Evolutionary conservation across 2,888 invertebrate genomes (phyloP), one percentile per base, ranked within the genome.

Genomic region (Teleogryllus oceanicus): DNA sequence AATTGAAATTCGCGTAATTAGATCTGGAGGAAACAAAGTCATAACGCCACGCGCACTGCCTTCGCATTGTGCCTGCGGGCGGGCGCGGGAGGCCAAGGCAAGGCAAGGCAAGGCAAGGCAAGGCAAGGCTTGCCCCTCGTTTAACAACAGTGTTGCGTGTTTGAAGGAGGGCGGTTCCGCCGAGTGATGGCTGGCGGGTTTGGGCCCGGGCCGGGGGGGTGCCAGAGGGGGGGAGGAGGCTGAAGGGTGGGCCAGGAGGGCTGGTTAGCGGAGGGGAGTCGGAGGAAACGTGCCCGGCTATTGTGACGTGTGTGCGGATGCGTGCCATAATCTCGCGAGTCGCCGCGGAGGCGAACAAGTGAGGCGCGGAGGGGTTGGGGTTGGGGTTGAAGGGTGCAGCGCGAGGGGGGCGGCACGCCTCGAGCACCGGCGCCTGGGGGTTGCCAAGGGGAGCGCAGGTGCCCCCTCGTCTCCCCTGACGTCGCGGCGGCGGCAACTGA

Each of bases 1-100:
- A 62, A 62, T 62, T 62, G 62, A 62, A 62, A 62, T 62, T 16
- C 62, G 13, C 62, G 62, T 62, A 62, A 62, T 62, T 62, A 62
- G 62, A 62, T 62, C 62, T 62, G 62, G 62, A 62, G 62, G 62
- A 62, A 62, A 62, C 62, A 62, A 62, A 62, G 62, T 62, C 62
- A 62, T 62, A 62, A 62, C 62, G 62, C 62, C 62, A 62, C n/a
- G 62, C 62, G n/a, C 62, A 62, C 62, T 62, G 62, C 62, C 16
- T 16, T 62, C 62, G n/a, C 62, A n/a, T 62, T 62, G 62, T 62
- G 62, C 62, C 62, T 62, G 13, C 4, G 62, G 62, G 62, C 62
- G 62, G 62, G 62, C 62, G 13, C 13, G n/a, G 62, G n/a, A 8
- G 62, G 62, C 62, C 62, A 13, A 18, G 62, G 62, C 62, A 18